phyloP scores from a whole-genome alignment of 2,888 invertebrate genomes.

The Tachina grossa region DNA sequence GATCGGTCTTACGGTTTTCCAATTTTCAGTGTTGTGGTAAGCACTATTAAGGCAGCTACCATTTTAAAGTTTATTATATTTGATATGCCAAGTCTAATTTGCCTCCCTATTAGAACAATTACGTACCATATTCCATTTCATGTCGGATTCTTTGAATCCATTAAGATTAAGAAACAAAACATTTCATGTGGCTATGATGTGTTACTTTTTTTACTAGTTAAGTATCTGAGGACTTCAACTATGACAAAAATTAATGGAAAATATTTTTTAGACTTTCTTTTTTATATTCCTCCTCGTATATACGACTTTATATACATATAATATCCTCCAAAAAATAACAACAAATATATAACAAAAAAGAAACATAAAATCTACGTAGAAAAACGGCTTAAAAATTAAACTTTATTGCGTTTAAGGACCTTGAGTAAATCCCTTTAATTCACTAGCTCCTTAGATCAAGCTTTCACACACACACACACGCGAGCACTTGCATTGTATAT shows the following conservation, averaged over 20 bases:
- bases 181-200: constrained; percentile 17
- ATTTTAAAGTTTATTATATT: too few species aligned
- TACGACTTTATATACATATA: constrained; percentile 12
- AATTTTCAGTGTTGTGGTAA: too few species aligned
- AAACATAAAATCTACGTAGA: constrained; percentile 44
- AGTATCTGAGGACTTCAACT: constrained; percentile 75
- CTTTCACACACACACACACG: neutral
- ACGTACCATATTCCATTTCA: too few species aligned
- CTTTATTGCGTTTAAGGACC: constrained; percentile 65
- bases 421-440: constrained; percentile 47
- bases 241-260: constrained; percentile 81
- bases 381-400: constrained; percentile 61
- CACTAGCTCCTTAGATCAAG: neutral
- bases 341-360: constrained; percentile 16
- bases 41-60: too few species aligned
- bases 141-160: neutral
- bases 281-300: constrained; percentile 11
- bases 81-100: too few species aligned
- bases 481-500: too few species aligned
- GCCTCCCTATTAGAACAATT: too few species aligned
- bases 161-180: neutral
- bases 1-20: too few species aligned
- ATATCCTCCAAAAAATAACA: constrained; percentile 19
- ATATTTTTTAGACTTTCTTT: constrained; percentile 73
- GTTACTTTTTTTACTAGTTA: constrained; percentile 40